Base-by-base conservation (phyloP, 2,888 invertebrate genomes). In the Muscina levida region DNA sequence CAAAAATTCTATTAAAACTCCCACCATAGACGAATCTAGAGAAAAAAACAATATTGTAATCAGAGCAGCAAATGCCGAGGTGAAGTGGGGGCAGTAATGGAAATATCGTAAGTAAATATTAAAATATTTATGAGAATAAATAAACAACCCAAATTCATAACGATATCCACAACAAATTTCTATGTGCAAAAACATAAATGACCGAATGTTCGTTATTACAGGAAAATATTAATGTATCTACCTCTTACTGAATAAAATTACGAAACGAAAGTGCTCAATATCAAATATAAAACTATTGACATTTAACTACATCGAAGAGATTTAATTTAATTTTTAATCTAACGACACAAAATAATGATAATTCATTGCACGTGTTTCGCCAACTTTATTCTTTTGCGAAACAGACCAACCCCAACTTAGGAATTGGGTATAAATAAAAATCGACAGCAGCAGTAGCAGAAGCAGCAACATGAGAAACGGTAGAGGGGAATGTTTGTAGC, bases 1-100 rank as follows among this genome's bases (percentile, higher is more conserved):
- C 76, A 79, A 62, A 79, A 68, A 68, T 57, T 79, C 53, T 72
- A 76, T 79, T 77, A 31, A 31, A 46, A 42, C 15, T 46, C 46
- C 37, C 26, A 62, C 2, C 39, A n/a, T n/a, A n/a, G n/a, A n/a
- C n/a, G n/a, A n/a, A 19, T 37, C 24, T 19, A 26, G 15, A 17
- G 24, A 62, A 68, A 71, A 44, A 70, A 42, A 17, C 46, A n/a
- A n/a, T 13, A 15, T 19, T 2, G 1, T 6, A 31, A 17, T n/a
- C n/a, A n/a, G n/a, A n/a, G n/a, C n/a, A n/a, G n/a, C n/a, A n/a
- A n/a, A n/a, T n/a, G n/a, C 8, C 31, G 51, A 70, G 13, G 26
- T 48, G 39, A 46, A 48, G 8, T n/a, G 11, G 10, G 17, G 31
- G n/a, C 22, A n/a, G 51, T 59, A 22, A n/a, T n/a, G 17, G 22